These are phyloP conservation scores for Blastomussa wellsi DNA, from an alignment of 92 coral and sea anemone species.

Conservation along the genomic window DNA sequence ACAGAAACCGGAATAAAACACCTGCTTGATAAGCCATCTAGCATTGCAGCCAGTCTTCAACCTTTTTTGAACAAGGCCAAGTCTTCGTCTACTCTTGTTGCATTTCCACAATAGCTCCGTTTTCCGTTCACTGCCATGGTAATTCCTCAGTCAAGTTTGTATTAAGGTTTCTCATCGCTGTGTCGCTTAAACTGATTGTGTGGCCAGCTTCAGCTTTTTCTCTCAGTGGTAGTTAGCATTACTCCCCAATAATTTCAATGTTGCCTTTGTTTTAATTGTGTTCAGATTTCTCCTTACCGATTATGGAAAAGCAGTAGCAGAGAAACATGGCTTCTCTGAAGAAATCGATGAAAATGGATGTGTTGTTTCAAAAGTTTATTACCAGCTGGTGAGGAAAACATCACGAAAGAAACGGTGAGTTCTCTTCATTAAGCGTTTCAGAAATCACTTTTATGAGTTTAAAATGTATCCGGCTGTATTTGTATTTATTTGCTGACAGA, in stretches of 20 bases:
- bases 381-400: slow-evolving; percentile 76
- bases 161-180: too few relatives aligned
- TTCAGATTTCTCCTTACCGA: slow-evolving; percentile 78
- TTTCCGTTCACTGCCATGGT: too few relatives aligned
- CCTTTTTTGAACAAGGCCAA: too few relatives aligned
- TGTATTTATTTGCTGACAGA: too few relatives aligned
- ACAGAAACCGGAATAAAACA: too few relatives aligned
- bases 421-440: background rate
- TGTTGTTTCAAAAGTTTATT: slow-evolving; percentile 76
- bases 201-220: too few relatives aligned
- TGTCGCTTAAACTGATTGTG: too few relatives aligned
- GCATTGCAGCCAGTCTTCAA: too few relatives aligned
- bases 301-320: slow-evolving; percentile 82
- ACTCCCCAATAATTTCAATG: background rate
- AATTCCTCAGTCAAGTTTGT: too few relatives aligned
- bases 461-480: background rate
- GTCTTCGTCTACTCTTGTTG: too few relatives aligned
- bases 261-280: background rate
- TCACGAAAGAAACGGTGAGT: slow-evolving; percentile 67
- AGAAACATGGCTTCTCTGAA: slow-evolving; percentile 71
- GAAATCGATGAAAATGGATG: slow-evolving; percentile 80
- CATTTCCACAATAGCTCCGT: too few relatives aligned
- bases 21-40: too few relatives aligned
- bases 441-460: background rate
- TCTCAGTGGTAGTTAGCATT: background rate